Percentiles rank a stretch among this genome's conserved stretches.
Evolutionary conservation across 2,888 invertebrate species (phyloP).

Genomic region (Sepiola atlantica): DNA sequence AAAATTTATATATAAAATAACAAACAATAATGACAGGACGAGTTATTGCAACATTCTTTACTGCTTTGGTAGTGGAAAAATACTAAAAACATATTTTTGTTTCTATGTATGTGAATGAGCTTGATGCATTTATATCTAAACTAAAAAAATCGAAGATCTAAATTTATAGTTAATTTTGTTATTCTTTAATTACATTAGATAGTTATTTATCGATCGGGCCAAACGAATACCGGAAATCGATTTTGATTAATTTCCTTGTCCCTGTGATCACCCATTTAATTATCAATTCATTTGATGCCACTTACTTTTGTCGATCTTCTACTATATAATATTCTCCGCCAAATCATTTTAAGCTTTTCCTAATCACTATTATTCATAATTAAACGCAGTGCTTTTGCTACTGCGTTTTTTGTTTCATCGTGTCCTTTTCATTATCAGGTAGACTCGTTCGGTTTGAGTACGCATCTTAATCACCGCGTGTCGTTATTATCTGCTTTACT

Average conservation of each 20-base stretch:
- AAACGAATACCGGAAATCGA: neutral
- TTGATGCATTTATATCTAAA: too few relatives aligned
- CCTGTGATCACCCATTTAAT: neutral
- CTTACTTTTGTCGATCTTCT: neutral
- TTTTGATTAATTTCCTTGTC: slow-evolving; percentile 20
- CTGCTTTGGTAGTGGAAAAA: too few relatives aligned
- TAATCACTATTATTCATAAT: slow-evolving; percentile 32
- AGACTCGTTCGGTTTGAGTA: neutral
- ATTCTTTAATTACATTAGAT: slow-evolving; percentile 32
- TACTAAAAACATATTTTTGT: too few relatives aligned
- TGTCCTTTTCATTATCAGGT: neutral
- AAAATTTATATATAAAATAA: too few relatives aligned
- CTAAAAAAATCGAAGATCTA: neutral
- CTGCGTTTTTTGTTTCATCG: neutral
- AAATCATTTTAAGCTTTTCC: neutral
- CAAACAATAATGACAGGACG: too few relatives aligned
- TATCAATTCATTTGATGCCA: slow-evolving; percentile 32
- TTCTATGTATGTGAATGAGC: too few relatives aligned
- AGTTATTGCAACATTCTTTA: too few relatives aligned
- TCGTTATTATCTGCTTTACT: neutral
- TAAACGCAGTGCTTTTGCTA: neutral
- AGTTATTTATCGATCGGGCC: neutral
- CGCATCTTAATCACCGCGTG: neutral
- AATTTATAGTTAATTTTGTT: slow-evolving; percentile 32
- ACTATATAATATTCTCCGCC: neutral